Evolutionary conservation across 2,888 invertebrate species (phyloP), one percentile per base, ranked within the genome.

Genomic region (Oegoconia quadripuncta): DNA sequence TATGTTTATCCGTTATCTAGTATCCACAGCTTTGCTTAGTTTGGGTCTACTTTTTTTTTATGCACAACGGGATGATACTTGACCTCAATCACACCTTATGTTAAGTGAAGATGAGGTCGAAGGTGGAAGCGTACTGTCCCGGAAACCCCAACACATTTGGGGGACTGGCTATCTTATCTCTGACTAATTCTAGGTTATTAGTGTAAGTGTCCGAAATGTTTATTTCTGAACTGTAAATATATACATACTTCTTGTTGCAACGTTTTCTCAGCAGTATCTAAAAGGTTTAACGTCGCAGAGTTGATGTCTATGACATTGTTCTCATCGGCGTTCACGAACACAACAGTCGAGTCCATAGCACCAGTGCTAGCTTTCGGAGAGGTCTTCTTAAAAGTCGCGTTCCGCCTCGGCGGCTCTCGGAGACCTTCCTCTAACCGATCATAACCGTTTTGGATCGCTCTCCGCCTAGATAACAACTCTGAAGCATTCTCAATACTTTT

Each of bases 401-500:
- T 82, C 27, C 86, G 60, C 55, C 81, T 74, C 0, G 77, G 76
- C 2, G 74, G 64, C 0, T 83, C 81, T 32, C 83, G 68, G 0
- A 62, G 41, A 2, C 66, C 61, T 20, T 80, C 78, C 3, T 86
- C 80, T 4, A 45, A 52, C 38, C 55, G 68, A 3, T 73, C 77
- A 6, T 64, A 62, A 9, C 68, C 71, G n/a, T 73, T 74, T 25
- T 68, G 71, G 27, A 72, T 38, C 8, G 62, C 63, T 79, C 77
- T 84, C 49, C 84, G 55, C 29, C 78, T 78, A 0, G 83, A 71
- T 0, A 87, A 51, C 25, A 87, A 41, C 42, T 87, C 84, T 2
- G 83, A 80, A 1, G 81, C 86, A 26, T 86, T 87, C 44, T 83
- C 82, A 66, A 82, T 75, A 55, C 74, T 80, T 23, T 83, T 79